Conservation (phyloP, 2,888 invertebrate genomes). For the Apodemia zela region DNA sequence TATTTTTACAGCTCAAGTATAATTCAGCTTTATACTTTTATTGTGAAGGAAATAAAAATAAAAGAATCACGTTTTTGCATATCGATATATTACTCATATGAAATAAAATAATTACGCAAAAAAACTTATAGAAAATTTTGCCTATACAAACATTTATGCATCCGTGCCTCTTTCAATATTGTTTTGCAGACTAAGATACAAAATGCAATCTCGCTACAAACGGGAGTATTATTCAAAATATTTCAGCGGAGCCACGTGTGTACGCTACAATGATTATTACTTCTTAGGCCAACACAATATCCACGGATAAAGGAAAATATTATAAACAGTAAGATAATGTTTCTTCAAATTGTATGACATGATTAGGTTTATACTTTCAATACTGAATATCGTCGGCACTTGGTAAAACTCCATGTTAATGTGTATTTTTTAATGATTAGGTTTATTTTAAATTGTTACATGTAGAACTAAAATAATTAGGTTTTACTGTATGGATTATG, state of each 20-base stretch:
- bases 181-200: slow-evolving; percentile 50
- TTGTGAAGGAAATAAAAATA: too few species aligned
- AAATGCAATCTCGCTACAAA: slow-evolving; percentile 48
- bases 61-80: too few species aligned
- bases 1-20: too few species aligned
- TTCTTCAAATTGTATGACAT: slow-evolving; percentile 18
- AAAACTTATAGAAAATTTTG: slow-evolving; percentile 36
- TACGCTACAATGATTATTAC: slow-evolving; percentile 67
- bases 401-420: too few species aligned
- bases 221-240: slow-evolving; percentile 50
- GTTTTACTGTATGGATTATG: too few species aligned
- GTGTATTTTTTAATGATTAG: too few species aligned
- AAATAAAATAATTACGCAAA: not conserved
- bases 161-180: slow-evolving; percentile 66
- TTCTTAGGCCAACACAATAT: slow-evolving; percentile 40
- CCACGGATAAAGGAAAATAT: slow-evolving; percentile 18
- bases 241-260: slow-evolving; percentile 60
- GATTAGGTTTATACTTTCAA: too few species aligned
- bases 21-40: too few species aligned
- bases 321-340: not conserved
- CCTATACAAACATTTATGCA: slow-evolving; percentile 54
- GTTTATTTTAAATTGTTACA: too few species aligned
- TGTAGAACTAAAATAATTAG: too few species aligned
- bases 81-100: not conserved
- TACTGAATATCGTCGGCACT: too few species aligned